Conservation (phyloP, 2,888 invertebrate genomes). For the Microchrysa polita region DNA sequence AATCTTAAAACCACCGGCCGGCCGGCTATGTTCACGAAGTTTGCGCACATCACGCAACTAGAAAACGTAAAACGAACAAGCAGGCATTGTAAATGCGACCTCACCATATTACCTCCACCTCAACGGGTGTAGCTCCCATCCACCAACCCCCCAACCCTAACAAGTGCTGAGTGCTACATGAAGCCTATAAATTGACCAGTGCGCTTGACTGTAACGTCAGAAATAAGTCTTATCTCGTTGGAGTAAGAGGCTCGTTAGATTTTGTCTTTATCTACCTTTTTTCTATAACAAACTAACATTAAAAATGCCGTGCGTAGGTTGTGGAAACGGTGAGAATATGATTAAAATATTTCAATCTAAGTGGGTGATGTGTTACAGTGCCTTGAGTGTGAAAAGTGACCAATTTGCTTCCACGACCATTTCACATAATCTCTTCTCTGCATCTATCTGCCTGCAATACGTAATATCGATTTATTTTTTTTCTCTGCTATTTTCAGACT, state of each 20-base stretch:
- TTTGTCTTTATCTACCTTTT: constrained; percentile 7
- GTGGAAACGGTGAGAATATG: constrained; percentile 44
- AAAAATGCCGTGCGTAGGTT: constrained; percentile 48
- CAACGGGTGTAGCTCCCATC: background rate
- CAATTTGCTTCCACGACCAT: too few species aligned
- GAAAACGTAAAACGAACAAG: background rate
- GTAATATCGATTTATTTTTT: constrained; percentile 33
- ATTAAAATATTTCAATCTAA: background rate
- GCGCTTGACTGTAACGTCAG: constrained; percentile 25
- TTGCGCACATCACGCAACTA: constrained; percentile 41
- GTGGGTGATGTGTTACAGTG: too few species aligned
- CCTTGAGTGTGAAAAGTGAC: too few species aligned
- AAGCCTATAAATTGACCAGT: constrained; percentile 34
- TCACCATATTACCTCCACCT: too few species aligned
- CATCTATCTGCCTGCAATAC: too few species aligned
- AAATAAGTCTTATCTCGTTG: background rate
- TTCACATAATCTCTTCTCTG: too few species aligned
- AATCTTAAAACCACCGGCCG: background rate
- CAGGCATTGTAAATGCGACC: too few species aligned
- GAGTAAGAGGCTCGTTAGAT: constrained; percentile 5
- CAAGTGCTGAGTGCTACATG: constrained; percentile 20
- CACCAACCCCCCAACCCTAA: background rate
- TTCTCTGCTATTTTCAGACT: constrained; percentile 53
- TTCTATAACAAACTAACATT: background rate
- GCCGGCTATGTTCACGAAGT: background rate